Evolutionary conservation across 37 sponge, comb jelly and placozoan genomes (phyloP), one percentile per base, ranked within the genome.

Genomic region (Ephydatia muelleri): DNA sequence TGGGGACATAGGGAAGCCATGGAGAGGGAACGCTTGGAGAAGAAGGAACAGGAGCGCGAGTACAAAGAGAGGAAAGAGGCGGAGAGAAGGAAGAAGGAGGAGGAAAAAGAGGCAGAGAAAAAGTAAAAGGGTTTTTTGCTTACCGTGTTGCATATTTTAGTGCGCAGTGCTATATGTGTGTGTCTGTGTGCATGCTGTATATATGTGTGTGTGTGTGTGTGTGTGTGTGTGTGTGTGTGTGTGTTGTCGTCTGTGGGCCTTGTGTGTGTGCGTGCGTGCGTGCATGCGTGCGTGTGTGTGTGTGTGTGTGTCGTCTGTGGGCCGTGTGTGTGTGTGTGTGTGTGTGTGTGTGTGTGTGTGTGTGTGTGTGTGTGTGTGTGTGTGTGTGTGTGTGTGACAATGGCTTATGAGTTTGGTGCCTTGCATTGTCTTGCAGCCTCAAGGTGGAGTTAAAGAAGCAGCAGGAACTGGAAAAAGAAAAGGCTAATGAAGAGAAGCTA

Each of bases 401-500:
- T n/a, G n/a, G n/a, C n/a, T n/a, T n/a, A n/a, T n/a, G n/a, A n/a
- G n/a, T n/a, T n/a, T n/a, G n/a, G n/a, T n/a, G n/a, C n/a, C n/a
- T n/a, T n/a, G n/a, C 34, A 29, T 43, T 8, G 8, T 43, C 47
- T 11, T 43, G 6, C 75, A 76, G 76, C 57, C 19, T 75, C 16
- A 76, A 35, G 37, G 32, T 65, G 23, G 77, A 84, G 26, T 31
- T 31, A 25, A 84, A 70, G 35, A 35, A 37, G 29, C 77, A 28
- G 67, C 77, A 47, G 34, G 77, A 80, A 64, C 38, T 72, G 27
- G 84, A 84, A 47, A 73, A 49, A 6, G 66, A 84, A 38, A 72
- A 80, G 34, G 80, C 70, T 28, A 67, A 73, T 19, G 85, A 87
- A 37, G 80, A 84, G 76, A 80, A 88, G 85, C 82, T 83, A 38